A percentile compares a stretch with the other conserved stretches of the same genome.
Evolutionary conservation across 2,888 invertebrate species (phyloP).

Genomic region (Antheraea assamensis): DNA sequence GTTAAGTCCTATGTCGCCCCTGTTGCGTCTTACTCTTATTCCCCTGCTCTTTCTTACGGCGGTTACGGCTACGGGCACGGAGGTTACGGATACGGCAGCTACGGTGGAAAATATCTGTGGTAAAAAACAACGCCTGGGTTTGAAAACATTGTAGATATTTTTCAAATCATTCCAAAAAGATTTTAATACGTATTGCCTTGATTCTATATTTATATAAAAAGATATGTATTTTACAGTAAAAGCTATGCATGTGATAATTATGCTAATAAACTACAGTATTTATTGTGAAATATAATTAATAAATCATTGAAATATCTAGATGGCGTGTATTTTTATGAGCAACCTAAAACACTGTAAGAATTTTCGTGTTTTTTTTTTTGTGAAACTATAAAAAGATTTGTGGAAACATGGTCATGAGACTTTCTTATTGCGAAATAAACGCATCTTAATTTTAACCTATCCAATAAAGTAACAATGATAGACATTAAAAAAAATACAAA

Average conservation of each 20-base stretch:
- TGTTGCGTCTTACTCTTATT: conserved; percentile 29
- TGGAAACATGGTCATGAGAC: too few relatives aligned
- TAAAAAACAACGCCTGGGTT: conserved; percentile 29
- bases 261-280: background rate
- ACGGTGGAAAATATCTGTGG: conserved; percentile 51
- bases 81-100: conserved; percentile 27
- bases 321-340: background rate
- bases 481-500: too few relatives aligned
- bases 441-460: too few relatives aligned
- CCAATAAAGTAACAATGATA: too few relatives aligned
- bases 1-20: conserved; percentile 47
- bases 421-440: too few relatives aligned
- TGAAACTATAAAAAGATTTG: background rate
- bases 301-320: background rate
- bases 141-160: background rate
- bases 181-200: background rate
- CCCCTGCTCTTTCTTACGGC: conserved; percentile 34
- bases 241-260: conserved; percentile 8
- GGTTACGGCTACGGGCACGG: conserved; percentile 36
- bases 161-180: background rate
- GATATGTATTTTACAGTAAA: conserved; percentile 6
- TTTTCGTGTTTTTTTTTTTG: too few relatives aligned
- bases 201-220: background rate
- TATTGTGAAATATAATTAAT: conserved; percentile 9
- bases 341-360: too few relatives aligned